These are phyloP conservation scores for Eclectus roratus DNA, from an alignment of 2,113 vertebrate genomes.

Conservation along the genomic window DNA sequence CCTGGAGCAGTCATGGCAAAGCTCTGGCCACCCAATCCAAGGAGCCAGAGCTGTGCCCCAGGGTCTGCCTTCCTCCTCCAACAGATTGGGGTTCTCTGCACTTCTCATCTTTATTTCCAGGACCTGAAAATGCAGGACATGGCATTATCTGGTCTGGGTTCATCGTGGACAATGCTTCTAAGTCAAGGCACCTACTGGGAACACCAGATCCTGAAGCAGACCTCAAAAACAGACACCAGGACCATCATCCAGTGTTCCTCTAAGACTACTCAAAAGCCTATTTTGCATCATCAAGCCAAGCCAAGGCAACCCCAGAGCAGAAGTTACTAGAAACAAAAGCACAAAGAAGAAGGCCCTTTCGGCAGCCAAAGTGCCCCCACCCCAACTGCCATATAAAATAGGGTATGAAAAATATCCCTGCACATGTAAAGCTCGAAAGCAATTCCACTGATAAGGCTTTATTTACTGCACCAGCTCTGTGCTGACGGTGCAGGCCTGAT, in stretches of 20 bases:
- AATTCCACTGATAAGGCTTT: slow-evolving; percentile 11
- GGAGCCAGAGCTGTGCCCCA: background rate
- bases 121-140: background rate
- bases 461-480: background rate
- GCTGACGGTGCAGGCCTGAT: background rate
- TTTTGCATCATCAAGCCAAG: background rate
- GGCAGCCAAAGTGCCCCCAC: background rate
- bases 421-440: background rate
- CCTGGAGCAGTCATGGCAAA: background rate
- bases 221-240: background rate
- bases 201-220: background rate
- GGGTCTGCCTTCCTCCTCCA: background rate
- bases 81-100: background rate
- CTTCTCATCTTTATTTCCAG: background rate
- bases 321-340: background rate
- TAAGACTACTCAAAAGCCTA: background rate
- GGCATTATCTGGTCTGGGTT: background rate
- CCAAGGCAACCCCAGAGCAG: background rate
- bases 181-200: background rate
- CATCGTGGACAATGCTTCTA: background rate
- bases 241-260: background rate
- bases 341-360: background rate
- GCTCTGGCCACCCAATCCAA: background rate
- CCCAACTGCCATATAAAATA: background rate
- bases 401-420: background rate